Evolutionary conservation across 2,888 invertebrate species (phyloP), one percentile per base, ranked within the genome.

Genomic region (Flabesymbios commensalis): DNA sequence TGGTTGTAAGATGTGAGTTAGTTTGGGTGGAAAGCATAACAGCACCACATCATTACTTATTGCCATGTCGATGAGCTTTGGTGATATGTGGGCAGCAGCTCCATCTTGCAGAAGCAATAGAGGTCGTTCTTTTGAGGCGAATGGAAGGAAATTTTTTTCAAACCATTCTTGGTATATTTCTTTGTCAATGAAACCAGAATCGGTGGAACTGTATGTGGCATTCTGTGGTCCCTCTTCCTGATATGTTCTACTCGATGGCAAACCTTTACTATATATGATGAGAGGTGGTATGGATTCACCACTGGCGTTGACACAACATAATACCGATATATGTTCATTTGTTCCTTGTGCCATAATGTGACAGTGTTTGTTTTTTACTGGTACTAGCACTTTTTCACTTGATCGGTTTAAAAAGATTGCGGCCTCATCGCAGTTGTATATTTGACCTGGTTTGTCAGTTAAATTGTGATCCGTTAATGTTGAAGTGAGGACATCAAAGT

Each of bases 131-230:
- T 2, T 31, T 22, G 57, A 29, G 10, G 49, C 57, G 36, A 33
- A 33, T 26, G 14, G 28, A n/a, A 57, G 57, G 28, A 57, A 57
- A 28, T 36, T 33, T 39, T 57, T 57, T 39, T 57, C 33, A 28
- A 49, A 57, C 57, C 57, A 57, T 19, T 49, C 49, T 10, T n/a
- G 14, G 36, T 57, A 57, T 4, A 57, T 57, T 33, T 57, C 49
- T 19, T 4, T 1, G 36, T 57, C 39, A 32, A 57, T 28, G 19
- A 57, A 49, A 22, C 57, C 57, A 36, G 3, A 49, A 2, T 57
- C 49, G 24, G 22, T 32, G 17, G 48, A 33, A 49, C 36, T 49
- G 39, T 57, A 57, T 26, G 4, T 32, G n/a, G 48, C 49, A 33
- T 57, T 57, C 5, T 26, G 5, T 7, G 55, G 55, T 5, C 55